These are phyloP conservation scores for Grammomys dolichurus DNA, from an alignment of 2,113 vertebrate genomes.

Conservation along the genomic window DNA sequence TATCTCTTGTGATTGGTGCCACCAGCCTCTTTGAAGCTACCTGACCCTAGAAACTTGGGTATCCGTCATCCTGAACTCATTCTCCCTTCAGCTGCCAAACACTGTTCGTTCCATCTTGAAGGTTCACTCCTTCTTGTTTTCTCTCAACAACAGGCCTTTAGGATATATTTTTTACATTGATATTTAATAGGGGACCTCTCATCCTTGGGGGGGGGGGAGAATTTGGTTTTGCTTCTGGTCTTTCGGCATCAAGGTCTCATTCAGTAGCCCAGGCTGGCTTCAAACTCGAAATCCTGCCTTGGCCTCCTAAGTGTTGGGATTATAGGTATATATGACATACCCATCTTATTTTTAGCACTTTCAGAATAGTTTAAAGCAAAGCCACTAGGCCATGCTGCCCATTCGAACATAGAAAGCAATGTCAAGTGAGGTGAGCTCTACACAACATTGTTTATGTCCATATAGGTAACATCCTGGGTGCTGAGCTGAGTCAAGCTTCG, in stretches of 20 bases:
- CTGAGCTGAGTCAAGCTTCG: not conserved
- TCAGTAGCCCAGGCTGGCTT: not conserved
- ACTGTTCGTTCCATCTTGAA: not conserved
- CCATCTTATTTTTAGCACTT: not conserved
- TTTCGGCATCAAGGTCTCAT: not conserved
- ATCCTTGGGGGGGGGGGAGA: not conserved
- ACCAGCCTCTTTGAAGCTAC: not conserved
- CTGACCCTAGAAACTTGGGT: not conserved
- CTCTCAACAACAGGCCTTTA: not conserved
- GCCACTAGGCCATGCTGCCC: not conserved
- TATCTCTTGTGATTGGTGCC: not conserved
- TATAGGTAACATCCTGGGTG: not conserved
- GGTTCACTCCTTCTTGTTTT: no score
- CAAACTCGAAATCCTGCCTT: not conserved
- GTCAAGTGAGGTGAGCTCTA: not conserved
- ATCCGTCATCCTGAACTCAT: not conserved
- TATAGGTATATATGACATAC: not conserved
- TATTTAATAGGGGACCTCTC: not conserved
- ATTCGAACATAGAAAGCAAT: not conserved
- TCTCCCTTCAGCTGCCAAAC: not conserved
- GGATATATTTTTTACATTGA: not conserved
- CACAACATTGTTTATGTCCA: not conserved
- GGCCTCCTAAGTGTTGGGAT: not conserved
- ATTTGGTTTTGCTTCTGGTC: not conserved
- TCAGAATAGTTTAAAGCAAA: conserved; percentile 21